A percentile compares a stretch with the other conserved stretches of the same genome.
Conservation (phyloP, 2,888 invertebrate species). For the Sinohyriopsis cumingii region DNA sequence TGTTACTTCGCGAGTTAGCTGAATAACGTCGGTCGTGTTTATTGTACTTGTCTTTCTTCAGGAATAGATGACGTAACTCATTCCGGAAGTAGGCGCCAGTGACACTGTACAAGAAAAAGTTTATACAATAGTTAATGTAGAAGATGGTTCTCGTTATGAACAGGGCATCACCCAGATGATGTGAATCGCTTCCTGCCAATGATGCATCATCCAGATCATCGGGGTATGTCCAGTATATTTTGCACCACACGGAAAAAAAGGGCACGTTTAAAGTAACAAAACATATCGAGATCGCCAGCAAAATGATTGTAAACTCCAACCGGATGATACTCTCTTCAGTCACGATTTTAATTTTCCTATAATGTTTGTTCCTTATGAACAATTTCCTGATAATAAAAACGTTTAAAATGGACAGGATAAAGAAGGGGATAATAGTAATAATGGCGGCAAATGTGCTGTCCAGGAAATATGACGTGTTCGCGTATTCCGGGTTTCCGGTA, state of each 20-base stretch:
- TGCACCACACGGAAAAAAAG: slow-evolving; percentile 65
- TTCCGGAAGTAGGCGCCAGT: slow-evolving; percentile 65
- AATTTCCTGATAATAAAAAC: slow-evolving; percentile 63
- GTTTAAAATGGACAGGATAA: slow-evolving; percentile 63
- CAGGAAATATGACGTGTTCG: slow-evolving; percentile 49
- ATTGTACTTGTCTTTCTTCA: slow-evolving; percentile 41
- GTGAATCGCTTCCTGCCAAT: slow-evolving; percentile 1
- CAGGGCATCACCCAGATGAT: slow-evolving; percentile 36
- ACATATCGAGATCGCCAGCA: slow-evolving; percentile 65
- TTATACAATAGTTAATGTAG: slow-evolving; percentile 65
- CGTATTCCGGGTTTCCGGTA: slow-evolving; percentile 44
- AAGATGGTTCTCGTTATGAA: slow-evolving; percentile 59
- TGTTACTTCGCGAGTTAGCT: slow-evolving; percentile 38
- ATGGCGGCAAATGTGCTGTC: slow-evolving; percentile 62
- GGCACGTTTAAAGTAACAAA: slow-evolving; percentile 67
- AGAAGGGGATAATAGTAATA: slow-evolving; percentile 65
- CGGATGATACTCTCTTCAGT: slow-evolving; percentile 62
- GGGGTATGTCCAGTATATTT: slow-evolving; percentile 30
- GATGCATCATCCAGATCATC: background rate
- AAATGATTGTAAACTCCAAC: slow-evolving; percentile 65
- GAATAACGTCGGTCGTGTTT: slow-evolving; percentile 42
- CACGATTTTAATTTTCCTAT: slow-evolving; percentile 43
- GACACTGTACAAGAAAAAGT: slow-evolving; percentile 65
- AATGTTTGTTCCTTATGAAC: slow-evolving; percentile 50
- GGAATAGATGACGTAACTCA: slow-evolving; percentile 55